Conservation (phyloP, 2,888 invertebrate species). For the Teinopalpus imperialis region DNA sequence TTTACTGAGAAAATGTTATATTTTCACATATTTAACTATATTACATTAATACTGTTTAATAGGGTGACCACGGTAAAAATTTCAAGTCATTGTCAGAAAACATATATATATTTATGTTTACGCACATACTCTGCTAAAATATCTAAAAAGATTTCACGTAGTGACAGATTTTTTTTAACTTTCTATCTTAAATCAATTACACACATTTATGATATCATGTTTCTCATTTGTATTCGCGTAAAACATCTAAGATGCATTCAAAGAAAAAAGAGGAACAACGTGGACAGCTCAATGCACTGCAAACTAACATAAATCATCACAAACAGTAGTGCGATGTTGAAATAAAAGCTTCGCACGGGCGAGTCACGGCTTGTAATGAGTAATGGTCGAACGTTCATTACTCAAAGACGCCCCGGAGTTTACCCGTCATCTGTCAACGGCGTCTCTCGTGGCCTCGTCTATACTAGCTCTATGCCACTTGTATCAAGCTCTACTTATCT, state of each 20-base stretch:
- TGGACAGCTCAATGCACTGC: slow-evolving; percentile 33
- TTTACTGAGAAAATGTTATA: too few species aligned
- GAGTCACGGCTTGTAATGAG: slow-evolving; percentile 57
- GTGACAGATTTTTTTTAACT: too few species aligned
- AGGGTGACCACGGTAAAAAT: too few species aligned
- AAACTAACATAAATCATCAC: slow-evolving; percentile 44
- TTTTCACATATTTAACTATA: too few species aligned
- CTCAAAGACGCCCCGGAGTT: slow-evolving; percentile 64
- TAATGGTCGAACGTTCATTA: slow-evolving; percentile 61
- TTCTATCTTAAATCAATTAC: too few species aligned
- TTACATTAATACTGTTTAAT: too few species aligned
- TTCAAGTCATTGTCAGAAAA: too few species aligned
- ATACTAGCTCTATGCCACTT: slow-evolving; percentile 33
- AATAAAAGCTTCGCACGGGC: slow-evolving; percentile 56
- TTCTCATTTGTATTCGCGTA: too few species aligned
- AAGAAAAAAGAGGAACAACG: slow-evolving; percentile 34
- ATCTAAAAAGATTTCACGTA: too few species aligned
- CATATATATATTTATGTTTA: slow-evolving; percentile 3
- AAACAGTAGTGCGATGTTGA: slow-evolving; percentile 52
- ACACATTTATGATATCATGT: too few species aligned
- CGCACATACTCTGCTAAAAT: too few species aligned
- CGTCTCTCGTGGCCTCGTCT: slow-evolving; percentile 33
- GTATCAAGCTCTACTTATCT: slow-evolving; percentile 30
- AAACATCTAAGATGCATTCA: slow-evolving; percentile 4
- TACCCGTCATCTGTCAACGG: slow-evolving; percentile 67